Conservation (phyloP, 2,113 vertebrate genomes). For the Tachycineta bicolor region DNA sequence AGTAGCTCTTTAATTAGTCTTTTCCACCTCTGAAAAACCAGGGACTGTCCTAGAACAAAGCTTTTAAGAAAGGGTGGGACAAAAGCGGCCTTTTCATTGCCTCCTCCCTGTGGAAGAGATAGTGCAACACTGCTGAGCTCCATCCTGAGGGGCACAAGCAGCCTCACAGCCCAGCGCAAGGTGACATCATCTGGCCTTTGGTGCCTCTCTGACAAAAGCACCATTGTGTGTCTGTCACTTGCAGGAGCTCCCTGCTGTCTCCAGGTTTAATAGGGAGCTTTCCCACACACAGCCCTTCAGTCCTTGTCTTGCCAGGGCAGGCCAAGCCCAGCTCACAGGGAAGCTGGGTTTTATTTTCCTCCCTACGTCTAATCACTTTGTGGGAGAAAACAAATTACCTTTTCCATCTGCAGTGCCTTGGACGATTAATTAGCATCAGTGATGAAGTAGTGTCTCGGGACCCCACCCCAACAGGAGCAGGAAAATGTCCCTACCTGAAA, state of each 20-base stretch:
- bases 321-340: not conserved
- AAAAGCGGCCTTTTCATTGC: constrained; percentile 36
- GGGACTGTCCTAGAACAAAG: not conserved
- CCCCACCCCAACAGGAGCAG: not conserved
- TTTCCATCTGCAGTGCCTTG: not conserved
- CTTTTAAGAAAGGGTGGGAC: not conserved
- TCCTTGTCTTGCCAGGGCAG: not conserved
- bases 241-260: constrained; percentile 51
- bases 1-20: not conserved
- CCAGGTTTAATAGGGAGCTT: constrained; percentile 64
- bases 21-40: not conserved
- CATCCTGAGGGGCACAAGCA: not conserved
- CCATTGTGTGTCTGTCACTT: constrained; percentile 53
- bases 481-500: not conserved
- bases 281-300: constrained; percentile 43
- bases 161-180: not conserved
- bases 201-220: constrained; percentile 44
- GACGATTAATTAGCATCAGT: constrained; percentile 46
- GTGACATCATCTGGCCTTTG: constrained; percentile 67
- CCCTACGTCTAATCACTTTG: constrained; percentile 17
- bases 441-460: constrained; percentile 44
- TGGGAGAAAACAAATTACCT: constrained; percentile 41
- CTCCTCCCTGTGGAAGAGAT: not conserved
- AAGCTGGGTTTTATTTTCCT: not conserved
- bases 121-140: not conserved